A percentile compares a stretch with the other conserved stretches of the same genome.
Conservation (phyloP, 2,113 vertebrate genomes). For the Grus americana region DNA sequence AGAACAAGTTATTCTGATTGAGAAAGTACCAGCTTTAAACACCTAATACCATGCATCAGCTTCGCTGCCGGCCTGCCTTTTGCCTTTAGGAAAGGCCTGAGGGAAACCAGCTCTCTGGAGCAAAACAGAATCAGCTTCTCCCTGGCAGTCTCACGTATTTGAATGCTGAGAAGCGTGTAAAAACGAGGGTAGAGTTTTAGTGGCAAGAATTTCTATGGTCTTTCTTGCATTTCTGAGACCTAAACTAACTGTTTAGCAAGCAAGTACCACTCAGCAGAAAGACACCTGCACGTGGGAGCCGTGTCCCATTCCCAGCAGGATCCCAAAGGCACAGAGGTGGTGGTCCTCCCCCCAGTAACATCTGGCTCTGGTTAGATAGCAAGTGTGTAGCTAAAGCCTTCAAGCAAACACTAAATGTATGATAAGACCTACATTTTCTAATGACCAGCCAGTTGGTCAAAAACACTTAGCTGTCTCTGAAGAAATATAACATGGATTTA, state of each 20-base stretch:
- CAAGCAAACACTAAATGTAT: background rate
- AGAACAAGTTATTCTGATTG: background rate
- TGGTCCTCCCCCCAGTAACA: background rate
- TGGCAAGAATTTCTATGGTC: background rate
- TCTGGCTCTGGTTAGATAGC: background rate
- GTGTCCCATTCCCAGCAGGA: fast-evolving
- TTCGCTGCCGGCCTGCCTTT: background rate
- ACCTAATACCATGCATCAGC: background rate
- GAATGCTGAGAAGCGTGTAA: fast-evolving
- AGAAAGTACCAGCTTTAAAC: background rate
- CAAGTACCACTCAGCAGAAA: background rate
- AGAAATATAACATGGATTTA: background rate
- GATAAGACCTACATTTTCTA: background rate
- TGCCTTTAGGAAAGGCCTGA: background rate
- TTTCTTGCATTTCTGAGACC: background rate
- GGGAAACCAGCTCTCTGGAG: background rate
- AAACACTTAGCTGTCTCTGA: background rate
- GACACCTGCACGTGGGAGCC: fast-evolving
- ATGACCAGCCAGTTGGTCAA: background rate
- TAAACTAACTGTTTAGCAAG: background rate
- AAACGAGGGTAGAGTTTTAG: background rate
- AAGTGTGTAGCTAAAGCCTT: fast-evolving
- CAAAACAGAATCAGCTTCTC: background rate
- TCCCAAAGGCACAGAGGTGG: background rate
- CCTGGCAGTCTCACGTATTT: background rate